These are phyloP conservation scores for Aphelenchoides bicaudatus DNA, from an alignment of 2,888 invertebrate genomes.

Conservation along the genomic window DNA sequence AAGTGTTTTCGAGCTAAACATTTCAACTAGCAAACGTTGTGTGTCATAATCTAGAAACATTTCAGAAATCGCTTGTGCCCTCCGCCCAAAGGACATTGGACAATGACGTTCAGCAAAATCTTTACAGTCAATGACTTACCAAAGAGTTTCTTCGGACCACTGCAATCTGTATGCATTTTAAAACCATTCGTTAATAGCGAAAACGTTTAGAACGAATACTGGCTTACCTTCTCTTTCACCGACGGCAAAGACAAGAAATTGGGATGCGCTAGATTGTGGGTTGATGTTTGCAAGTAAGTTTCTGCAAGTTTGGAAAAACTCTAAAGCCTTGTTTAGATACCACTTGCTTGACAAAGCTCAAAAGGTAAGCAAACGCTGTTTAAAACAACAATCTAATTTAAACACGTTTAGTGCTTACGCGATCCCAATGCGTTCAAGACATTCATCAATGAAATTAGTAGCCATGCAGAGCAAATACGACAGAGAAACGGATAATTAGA, in stretches of 20 bases:
- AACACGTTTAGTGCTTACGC: too few relatives aligned
- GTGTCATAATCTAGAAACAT: slow-evolving; percentile 18
- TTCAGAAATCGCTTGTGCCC: too few relatives aligned
- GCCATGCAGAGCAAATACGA: slow-evolving; percentile 58
- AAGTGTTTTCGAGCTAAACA: too few relatives aligned
- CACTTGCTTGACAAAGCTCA: slow-evolving; percentile 47
- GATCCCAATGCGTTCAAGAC: slow-evolving; percentile 60
- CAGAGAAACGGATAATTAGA: slow-evolving; percentile 35
- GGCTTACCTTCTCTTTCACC: slow-evolving; percentile 61
- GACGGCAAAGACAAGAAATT: slow-evolving; percentile 54
- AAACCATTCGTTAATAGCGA: not conserved
- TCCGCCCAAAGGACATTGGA: slow-evolving; percentile 57
- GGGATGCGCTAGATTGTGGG: slow-evolving; percentile 59
- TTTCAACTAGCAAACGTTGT: too few relatives aligned
- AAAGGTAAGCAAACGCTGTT: too few relatives aligned
- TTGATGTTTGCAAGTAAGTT: slow-evolving; percentile 58
- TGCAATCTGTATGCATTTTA: slow-evolving; percentile 52
- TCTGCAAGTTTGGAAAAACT: not conserved
- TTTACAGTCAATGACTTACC: slow-evolving; percentile 60
- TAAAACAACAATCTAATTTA: too few relatives aligned
- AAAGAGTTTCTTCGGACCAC: slow-evolving; percentile 60
- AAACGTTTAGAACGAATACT: slow-evolving; percentile 57
- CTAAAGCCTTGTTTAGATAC: not conserved
- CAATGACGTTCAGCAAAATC: slow-evolving; percentile 60
- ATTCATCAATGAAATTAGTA: slow-evolving; percentile 59